Evolutionary conservation across 2,888 invertebrate species (phyloP), one percentile per base, ranked within the genome.

Genomic region (Masnerella sp.): DNA sequence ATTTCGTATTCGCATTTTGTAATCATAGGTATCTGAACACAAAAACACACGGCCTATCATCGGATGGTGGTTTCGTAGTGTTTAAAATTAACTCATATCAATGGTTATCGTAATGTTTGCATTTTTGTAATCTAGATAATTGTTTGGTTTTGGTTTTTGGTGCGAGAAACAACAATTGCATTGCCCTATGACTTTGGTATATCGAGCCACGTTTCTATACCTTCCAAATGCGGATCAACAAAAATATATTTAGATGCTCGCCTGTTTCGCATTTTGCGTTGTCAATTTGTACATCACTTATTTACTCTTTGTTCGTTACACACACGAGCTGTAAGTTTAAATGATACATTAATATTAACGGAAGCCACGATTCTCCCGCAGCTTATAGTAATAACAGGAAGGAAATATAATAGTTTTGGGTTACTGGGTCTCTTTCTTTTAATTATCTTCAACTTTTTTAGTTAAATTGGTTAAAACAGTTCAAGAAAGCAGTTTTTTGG

Each of bases 21-120:
- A 83, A 84, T 83, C 81, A 80, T 78, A 84, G 77, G 76, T 82
- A 80, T 82, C 81, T 84, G 81, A 82, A 85, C 79, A 84, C 80
- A 85, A 86, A 85, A 86, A 82, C 85, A 84, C 83, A 82, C 83
- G 83, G 82, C 83, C 85, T 86, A 87, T 84, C 82, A 82, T 85
- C 83, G 75, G 80, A 81, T 80, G 83, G 77, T 83, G 80, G 73
- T 81, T 79, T 76, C 77, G 77, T 81, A 81, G 78, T 81, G 38
- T 70, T 18, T 47, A 42, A 62, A 51, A 49, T 17, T 30, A 62
- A 59, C 30, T 51, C 28, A 14, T 36, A 40, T 20, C 15, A 47
- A 18, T 47, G 22, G 36, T 14, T 36, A 18, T 38, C 20, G 43
- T 59, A n/a, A 17, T 14, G n/a, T 34, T 51, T 20, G 12, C 8